phyloP scores from a whole-genome alignment of 2,797 vertebrate species.

The Enteromius mattozi region DNA sequence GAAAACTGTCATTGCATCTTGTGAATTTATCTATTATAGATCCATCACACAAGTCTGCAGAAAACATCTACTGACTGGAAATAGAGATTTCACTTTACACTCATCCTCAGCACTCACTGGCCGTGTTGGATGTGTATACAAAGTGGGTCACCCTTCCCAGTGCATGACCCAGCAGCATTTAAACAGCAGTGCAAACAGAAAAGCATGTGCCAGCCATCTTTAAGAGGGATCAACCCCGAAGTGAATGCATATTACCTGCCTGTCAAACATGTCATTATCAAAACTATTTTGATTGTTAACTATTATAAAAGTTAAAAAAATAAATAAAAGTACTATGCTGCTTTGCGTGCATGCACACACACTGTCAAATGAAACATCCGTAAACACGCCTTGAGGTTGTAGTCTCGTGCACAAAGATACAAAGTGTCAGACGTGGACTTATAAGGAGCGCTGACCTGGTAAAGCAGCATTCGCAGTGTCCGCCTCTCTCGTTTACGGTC shows the following conservation, averaged over 20 bases:
- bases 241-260: not conserved
- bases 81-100: not conserved
- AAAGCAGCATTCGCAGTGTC: conserved; percentile 94
- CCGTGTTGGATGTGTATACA: not conserved
- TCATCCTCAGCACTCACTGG: not conserved
- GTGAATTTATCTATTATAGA: too few relatives aligned
- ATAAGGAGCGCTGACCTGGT: conserved; percentile 80
- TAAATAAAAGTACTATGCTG: too few relatives aligned
- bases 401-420: conserved; percentile 1
- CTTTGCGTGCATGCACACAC: not conserved
- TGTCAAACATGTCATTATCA: not conserved
- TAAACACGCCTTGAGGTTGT: not conserved
- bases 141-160: conserved; percentile 34
- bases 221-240: not conserved
- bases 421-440: conserved; percentile 15
- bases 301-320: not conserved
- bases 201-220: conserved; percentile 33
- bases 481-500: conserved; percentile 88
- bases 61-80: not conserved
- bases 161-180: conserved; percentile 28
- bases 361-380: not conserved
- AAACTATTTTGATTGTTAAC: not conserved
- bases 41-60: not conserved
- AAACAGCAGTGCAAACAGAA: conserved; percentile 17
- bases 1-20: not conserved